phyloP scores from a whole-genome alignment of 2,888 invertebrate genomes.

The Rhabditoides inermis region DNA sequence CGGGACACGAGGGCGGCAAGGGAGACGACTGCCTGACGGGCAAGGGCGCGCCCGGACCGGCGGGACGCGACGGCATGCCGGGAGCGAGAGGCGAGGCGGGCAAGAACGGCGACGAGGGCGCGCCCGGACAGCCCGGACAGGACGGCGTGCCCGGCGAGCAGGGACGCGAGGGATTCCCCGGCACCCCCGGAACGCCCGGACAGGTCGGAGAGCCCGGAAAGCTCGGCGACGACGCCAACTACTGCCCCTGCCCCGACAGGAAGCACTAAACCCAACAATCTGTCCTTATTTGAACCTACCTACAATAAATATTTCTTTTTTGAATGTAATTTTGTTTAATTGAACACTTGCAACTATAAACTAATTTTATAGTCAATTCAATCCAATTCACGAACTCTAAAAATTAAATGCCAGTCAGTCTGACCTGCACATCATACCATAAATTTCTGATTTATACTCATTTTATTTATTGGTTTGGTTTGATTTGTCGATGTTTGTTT shows the following conservation, averaged over 20 bases:
- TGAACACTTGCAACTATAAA: too few relatives aligned
- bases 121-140: slow-evolving; percentile 23
- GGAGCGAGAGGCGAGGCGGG: slow-evolving; percentile 32
- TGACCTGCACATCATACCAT: too few relatives aligned
- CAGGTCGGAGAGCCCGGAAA: slow-evolving; percentile 31
- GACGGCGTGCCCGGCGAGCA: slow-evolving; percentile 32
- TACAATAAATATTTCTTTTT: too few relatives aligned
- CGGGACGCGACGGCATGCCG: slow-evolving; percentile 30
- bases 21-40: neutral
- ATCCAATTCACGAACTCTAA: too few relatives aligned
- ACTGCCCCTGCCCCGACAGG: slow-evolving; percentile 35
- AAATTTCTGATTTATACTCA: too few relatives aligned
- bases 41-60: slow-evolving; percentile 15
- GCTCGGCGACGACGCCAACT: slow-evolving; percentile 35
- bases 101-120: slow-evolving; percentile 31
- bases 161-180: slow-evolving; percentile 37
- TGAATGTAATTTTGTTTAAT: too few relatives aligned
- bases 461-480: too few relatives aligned
- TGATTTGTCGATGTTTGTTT: too few relatives aligned
- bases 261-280: too few relatives aligned
- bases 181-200: slow-evolving; percentile 33
- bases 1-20: slow-evolving; percentile 19
- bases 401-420: too few relatives aligned
- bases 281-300: too few relatives aligned
- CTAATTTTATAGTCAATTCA: too few relatives aligned